Evolutionary conservation across 2,797 vertebrate species (phyloP).

Genomic region (Mastacembelus armatus): DNA sequence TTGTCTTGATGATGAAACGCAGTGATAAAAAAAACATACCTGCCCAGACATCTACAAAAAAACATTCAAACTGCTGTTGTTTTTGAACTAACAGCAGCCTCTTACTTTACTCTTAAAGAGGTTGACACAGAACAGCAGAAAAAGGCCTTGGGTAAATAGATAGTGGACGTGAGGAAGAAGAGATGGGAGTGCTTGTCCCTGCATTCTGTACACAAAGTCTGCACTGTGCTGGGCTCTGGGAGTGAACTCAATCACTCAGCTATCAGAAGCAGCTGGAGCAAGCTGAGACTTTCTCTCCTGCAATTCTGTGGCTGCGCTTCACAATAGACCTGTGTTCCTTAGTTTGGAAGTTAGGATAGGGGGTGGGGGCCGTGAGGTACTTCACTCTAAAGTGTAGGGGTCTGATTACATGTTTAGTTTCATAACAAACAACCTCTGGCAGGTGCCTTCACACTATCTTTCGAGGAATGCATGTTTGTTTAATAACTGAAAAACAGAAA

Average conservation of each 20-base stretch:
- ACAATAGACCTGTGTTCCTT: slow-evolving; percentile 66
- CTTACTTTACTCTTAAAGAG: slow-evolving; percentile 29
- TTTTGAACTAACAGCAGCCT: slow-evolving; percentile 23
- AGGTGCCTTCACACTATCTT: slow-evolving; percentile 31
- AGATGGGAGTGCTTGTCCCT: slow-evolving; percentile 44
- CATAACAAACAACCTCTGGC: slow-evolving; percentile 48
- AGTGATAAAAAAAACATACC: slow-evolving; percentile 46
- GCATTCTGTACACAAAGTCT: slow-evolving; percentile 61
- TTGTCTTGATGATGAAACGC: slow-evolving; percentile 35
- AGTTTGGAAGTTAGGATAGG: slow-evolving; percentile 38
- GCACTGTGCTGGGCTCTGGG: slow-evolving; percentile 64
- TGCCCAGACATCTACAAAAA: slow-evolving; percentile 10
- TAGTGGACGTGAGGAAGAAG: slow-evolving; percentile 41
- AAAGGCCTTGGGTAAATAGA: slow-evolving; percentile 35
- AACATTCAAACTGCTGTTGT: neutral
- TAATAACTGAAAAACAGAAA: slow-evolving; percentile 32
- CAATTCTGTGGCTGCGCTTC: slow-evolving; percentile 43
- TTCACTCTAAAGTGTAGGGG: slow-evolving; percentile 35
- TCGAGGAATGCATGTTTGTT: slow-evolving; percentile 42
- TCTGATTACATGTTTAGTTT: slow-evolving; percentile 58
- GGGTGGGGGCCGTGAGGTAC: slow-evolving; percentile 29
- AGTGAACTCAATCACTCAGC: slow-evolving; percentile 69
- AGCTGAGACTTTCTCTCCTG: slow-evolving; percentile 56
- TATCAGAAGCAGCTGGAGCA: slow-evolving; percentile 72
- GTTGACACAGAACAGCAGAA: slow-evolving; percentile 37